Conservation (phyloP, 1,140 invertebrate genomes). For the Hermetia illucens region DNA sequence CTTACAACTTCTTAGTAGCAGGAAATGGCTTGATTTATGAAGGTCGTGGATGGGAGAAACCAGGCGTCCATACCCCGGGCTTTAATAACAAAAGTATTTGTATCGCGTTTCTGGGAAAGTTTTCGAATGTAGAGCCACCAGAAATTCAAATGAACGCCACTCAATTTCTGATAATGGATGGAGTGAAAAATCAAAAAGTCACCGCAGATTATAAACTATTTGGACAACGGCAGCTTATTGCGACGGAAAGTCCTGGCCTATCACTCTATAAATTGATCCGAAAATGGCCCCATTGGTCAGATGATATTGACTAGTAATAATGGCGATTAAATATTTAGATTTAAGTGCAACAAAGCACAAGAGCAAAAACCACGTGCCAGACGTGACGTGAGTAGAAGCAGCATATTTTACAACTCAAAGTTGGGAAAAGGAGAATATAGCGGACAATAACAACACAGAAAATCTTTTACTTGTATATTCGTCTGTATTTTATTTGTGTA, state of each 20-base stretch:
- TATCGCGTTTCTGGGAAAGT: constrained; percentile 35
- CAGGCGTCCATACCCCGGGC: constrained; percentile 44
- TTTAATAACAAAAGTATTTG: constrained; percentile 46
- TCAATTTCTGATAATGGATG: constrained; percentile 23
- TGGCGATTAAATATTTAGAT: no score
- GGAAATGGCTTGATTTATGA: constrained; percentile 45
- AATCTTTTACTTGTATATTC: no score
- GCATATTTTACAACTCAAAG: no score
- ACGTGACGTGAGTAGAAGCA: no score
- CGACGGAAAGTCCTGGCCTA: constrained; percentile 40
- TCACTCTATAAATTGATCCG: constrained; percentile 36
- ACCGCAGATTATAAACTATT: constrained; percentile 38
- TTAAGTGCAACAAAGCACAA: no score
- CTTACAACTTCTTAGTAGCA: constrained; percentile 53
- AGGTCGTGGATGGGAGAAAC: constrained; percentile 47
- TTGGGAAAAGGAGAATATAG: no score
- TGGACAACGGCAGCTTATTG: constrained; percentile 38
- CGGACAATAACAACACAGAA: no score
- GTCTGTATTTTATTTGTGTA: no score
- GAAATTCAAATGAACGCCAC: constrained; percentile 24
- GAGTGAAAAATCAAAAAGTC: constrained; percentile 36
- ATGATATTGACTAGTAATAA: constrained; percentile 2
- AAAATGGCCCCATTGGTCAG: constrained; percentile 33
- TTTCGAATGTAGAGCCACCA: constrained; percentile 9
- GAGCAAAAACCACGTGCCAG: no score